Evolutionary conservation across 2,888 invertebrate species (phyloP), one percentile per base, ranked within the genome.

Genomic region (Cordilura impudica): DNA sequence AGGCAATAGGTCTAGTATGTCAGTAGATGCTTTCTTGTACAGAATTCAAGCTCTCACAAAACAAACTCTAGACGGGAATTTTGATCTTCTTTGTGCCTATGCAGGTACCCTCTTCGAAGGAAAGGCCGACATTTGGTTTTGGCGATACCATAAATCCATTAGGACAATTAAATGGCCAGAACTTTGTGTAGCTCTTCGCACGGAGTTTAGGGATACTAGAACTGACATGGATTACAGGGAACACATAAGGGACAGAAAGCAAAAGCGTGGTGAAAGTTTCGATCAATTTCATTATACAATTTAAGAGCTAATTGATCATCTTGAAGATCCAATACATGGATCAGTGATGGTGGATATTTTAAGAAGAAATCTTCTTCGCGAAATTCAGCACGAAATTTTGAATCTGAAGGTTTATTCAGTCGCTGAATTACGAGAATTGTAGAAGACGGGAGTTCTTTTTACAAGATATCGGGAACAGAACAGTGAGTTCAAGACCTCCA

Each of bases 11-110:
- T 16, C 47, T 1, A 23, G 26, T 12, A 16, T 78, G 2, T 53
- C 71, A 0, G 67, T 79, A 7, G 71, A 79, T 51, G 60, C 56
- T 6, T 79, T 79, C 19, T 60, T 79, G 18, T 75, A 75, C 21
- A 35, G 75, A 10, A 70, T 66, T 4, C 51, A 70, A 5, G 49
- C 70, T 1, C 39, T 70, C 2, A 70, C 51, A 18, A 49, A 21
- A 18, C 60, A 72, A 5, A 60, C 72, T 1, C 19, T 72, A n/a
- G 14, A 39, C 2, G 72, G 67, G 4, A 63, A 78, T 16, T 73
- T 71, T 12, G 43, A 47, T 4, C 3, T 66, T 0, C 45, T 78
- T 1, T 63, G 72, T n/a, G 43, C 45, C 23, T 60, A 72, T 54
- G 72, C 67, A 1, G 54, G 47, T 8, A 39, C 39, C 0, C 51